phyloP scores from a whole-genome alignment of 2,113 vertebrate species.

The Nesoenas mayeri region DNA sequence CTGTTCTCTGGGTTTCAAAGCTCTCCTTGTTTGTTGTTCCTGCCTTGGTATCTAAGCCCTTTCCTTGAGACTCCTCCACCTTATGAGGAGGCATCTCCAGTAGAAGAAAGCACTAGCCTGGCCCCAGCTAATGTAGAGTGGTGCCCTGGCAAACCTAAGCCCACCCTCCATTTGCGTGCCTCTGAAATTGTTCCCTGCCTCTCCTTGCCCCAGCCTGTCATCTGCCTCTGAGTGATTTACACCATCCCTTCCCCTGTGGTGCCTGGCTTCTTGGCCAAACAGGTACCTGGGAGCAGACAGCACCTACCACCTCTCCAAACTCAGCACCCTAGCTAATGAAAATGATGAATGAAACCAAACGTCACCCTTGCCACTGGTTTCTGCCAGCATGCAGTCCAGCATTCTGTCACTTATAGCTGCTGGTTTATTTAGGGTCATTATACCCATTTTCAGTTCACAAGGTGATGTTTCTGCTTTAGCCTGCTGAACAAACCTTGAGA shows the following conservation, averaged over 20 bases:
- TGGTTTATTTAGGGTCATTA: background rate
- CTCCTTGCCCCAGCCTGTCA: background rate
- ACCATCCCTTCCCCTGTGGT: background rate
- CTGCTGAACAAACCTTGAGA: background rate
- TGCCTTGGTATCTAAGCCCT: background rate
- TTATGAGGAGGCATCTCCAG: background rate
- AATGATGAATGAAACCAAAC: background rate
- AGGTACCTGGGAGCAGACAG: background rate
- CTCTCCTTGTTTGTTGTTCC: background rate
- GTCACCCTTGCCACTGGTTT: background rate
- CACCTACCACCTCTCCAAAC: background rate
- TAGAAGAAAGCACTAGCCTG: background rate
- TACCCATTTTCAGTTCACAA: background rate
- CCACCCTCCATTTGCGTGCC: rapidly evolving
- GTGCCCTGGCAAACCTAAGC: background rate
- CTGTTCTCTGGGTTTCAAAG: background rate
- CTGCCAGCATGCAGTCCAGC: background rate
- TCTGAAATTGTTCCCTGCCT: background rate
- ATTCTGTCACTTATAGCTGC: background rate
- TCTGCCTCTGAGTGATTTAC: background rate
- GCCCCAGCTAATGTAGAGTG: background rate
- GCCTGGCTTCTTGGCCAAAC: background rate
- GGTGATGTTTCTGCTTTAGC: background rate
- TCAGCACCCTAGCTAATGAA: rapidly evolving
- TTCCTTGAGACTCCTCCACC: background rate